Conservation (phyloP, 2,888 invertebrate genomes). For the Dichetophora obliterata region DNA sequence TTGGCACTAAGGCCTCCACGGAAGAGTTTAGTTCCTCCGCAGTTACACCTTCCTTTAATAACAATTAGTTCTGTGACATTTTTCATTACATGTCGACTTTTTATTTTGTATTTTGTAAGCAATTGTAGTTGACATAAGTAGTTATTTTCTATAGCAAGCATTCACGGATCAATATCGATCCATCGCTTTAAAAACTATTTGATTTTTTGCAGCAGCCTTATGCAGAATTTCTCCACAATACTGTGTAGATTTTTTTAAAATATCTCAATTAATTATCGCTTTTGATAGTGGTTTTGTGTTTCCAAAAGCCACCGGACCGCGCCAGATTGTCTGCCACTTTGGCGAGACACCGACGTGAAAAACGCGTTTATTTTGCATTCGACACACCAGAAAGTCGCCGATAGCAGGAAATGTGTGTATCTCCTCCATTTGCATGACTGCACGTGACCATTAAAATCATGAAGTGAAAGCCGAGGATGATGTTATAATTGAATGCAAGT, state of each 20-base stretch:
- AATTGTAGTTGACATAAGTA: too few relatives aligned
- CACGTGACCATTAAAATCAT: not conserved
- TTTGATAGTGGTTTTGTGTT: not conserved
- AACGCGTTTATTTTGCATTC: not conserved
- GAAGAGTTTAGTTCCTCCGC: too few relatives aligned
- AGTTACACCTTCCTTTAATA: too few relatives aligned
- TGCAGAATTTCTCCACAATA: too few relatives aligned
- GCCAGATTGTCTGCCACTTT: conserved; percentile 44
- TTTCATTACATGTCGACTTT: too few relatives aligned
- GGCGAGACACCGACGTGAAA: conserved; percentile 38
- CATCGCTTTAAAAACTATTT: too few relatives aligned
- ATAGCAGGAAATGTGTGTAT: not conserved
- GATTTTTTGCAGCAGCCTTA: too few relatives aligned
- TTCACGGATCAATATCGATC: too few relatives aligned
- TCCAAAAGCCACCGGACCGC: not conserved
- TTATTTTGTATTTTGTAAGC: too few relatives aligned
- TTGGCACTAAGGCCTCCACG: too few relatives aligned
- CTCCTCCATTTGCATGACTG: not conserved
- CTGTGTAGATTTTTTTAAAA: not conserved
- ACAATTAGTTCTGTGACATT: too few relatives aligned
- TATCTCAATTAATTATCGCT: conserved; percentile 8
- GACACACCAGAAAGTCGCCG: not conserved
- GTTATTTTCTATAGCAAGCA: too few relatives aligned
- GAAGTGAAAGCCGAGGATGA: not conserved
- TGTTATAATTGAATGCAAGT: not conserved